Conservation (phyloP, 2,888 invertebrate genomes). For the Melieria omissa region DNA sequence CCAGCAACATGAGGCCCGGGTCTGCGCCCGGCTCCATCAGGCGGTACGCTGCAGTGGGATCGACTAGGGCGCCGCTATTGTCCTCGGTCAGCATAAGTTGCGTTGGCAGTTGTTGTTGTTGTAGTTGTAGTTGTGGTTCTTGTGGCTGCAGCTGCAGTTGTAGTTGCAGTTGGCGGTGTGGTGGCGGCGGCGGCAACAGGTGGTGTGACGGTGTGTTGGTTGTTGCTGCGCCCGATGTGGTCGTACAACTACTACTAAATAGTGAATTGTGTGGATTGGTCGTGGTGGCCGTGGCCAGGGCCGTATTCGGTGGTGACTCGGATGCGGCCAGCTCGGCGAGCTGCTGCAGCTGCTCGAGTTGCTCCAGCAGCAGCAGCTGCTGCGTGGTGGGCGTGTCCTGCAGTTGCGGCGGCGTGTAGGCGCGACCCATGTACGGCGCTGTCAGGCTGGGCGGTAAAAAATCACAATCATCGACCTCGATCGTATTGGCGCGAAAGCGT, state of each 20-base stretch:
- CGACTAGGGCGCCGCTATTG: slow-evolving; percentile 57
- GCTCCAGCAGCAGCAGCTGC: slow-evolving; percentile 59
- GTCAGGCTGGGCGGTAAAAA: slow-evolving; percentile 49
- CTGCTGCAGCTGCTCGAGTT: slow-evolving; percentile 61
- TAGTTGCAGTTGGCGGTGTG: slow-evolving; percentile 37
- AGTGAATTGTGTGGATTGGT: slow-evolving; percentile 27
- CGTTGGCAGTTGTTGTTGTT: slow-evolving; percentile 51
- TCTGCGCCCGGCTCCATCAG: slow-evolving; percentile 44
- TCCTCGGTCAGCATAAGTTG: slow-evolving; percentile 59
- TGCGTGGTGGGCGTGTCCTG: slow-evolving; percentile 51
- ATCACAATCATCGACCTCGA: slow-evolving; percentile 65
- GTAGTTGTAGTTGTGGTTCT: slow-evolving; percentile 40
- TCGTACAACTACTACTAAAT: too few relatives aligned
- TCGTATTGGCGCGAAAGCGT: slow-evolving; percentile 63
- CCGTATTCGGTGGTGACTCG: slow-evolving; percentile 58
- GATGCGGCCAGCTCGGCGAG: slow-evolving; percentile 60
- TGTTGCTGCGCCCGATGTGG: not conserved
- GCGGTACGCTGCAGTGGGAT: slow-evolving; percentile 60
- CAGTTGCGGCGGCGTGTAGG: slow-evolving; percentile 40
- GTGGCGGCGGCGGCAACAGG: slow-evolving; percentile 29
- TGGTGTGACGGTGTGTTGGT: slow-evolving; percentile 22
- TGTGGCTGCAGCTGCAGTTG: slow-evolving; percentile 31
- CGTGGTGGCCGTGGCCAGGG: slow-evolving; percentile 41
- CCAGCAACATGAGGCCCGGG: slow-evolving; percentile 41
- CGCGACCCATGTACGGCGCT: slow-evolving; percentile 37